Conservation (phyloP, 2,113 vertebrate genomes). For the Numida meleagris region DNA sequence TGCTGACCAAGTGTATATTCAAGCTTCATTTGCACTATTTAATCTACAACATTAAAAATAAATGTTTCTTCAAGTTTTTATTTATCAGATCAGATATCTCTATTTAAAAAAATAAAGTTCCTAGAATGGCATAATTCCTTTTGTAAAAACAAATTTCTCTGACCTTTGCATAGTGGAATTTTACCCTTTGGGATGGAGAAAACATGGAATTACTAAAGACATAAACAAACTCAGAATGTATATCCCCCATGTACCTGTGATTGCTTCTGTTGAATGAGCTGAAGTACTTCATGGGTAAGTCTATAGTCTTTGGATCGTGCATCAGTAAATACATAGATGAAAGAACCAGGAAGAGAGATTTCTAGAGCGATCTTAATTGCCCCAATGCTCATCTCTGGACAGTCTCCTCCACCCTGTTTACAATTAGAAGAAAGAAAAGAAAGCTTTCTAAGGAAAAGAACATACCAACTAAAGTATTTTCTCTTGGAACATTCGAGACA, state of each 20-base stretch:
- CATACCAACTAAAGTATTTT: not conserved
- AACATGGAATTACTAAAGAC: not conserved
- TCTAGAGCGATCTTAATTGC: constrained; percentile 98
- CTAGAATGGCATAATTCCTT: not conserved
- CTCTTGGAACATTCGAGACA: not conserved
- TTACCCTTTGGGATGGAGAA: not conserved
- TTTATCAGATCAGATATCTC: not conserved
- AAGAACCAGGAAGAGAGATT: constrained; percentile 96
- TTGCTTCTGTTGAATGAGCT: constrained; percentile 99
- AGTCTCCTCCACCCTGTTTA: constrained; percentile 94
- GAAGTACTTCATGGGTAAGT: constrained; percentile 92
- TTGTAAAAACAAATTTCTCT: not conserved
- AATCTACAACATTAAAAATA: not conserved
- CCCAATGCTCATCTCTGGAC: constrained; percentile 98
- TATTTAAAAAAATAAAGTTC: not conserved
- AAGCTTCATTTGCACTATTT: not conserved
- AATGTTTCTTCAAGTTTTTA: not conserved
- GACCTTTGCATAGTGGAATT: not conserved
- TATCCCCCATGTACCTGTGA: constrained; percentile 84
- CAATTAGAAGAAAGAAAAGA: constrained; percentile 15
- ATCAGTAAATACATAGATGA: constrained; percentile 98
- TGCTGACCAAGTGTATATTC: not conserved
- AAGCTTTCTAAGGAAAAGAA: not conserved
- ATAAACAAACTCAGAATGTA: not conserved
- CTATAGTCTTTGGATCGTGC: constrained; percentile 97